Conservation (phyloP, 2,888 invertebrate species). For the Sarcophaga subvicina region DNA sequence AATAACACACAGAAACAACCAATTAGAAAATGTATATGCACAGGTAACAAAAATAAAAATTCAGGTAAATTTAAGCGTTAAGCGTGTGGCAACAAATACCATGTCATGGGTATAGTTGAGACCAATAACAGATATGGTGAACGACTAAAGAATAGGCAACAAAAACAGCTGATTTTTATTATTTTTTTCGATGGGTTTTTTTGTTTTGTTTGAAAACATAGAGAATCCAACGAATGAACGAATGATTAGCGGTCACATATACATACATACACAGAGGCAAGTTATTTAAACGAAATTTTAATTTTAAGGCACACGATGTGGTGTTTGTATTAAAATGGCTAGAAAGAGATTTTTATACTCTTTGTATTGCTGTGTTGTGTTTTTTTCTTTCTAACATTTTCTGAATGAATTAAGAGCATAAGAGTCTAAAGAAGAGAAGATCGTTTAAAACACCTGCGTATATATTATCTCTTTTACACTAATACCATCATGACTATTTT, state of each 20-base stretch:
- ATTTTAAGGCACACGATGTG: background rate
- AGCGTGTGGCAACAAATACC: constrained; percentile 32
- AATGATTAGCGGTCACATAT: constrained; percentile 62
- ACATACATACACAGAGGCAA: constrained; percentile 22
- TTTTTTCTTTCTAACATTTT: constrained; percentile 40
- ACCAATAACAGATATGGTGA: background rate
- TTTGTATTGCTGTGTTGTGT: background rate
- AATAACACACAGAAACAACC: constrained; percentile 35
- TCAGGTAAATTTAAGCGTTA: constrained; percentile 40
- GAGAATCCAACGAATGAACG: background rate
- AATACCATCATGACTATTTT: constrained; percentile 41
- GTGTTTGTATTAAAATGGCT: background rate
- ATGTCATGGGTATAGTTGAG: too few relatives aligned
- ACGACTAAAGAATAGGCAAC: constrained; percentile 3
- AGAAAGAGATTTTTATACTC: constrained; percentile 54
- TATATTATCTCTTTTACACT: constrained; percentile 59
- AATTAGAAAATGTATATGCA: constrained; percentile 50
- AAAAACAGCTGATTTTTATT: constrained; percentile 62
- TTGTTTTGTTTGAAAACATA: background rate
- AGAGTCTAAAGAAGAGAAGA: background rate
- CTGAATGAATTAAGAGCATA: constrained; percentile 49
- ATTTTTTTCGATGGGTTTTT: background rate
- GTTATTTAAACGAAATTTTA: background rate
- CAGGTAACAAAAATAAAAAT: constrained; percentile 41
- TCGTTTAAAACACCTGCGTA: constrained; percentile 62